Percentiles rank a stretch among this genome's conserved stretches.
These are phyloP conservation scores for Hylomyscus alleni DNA, from an alignment of 2,797 vertebrate species.

Conservation along the genomic window DNA sequence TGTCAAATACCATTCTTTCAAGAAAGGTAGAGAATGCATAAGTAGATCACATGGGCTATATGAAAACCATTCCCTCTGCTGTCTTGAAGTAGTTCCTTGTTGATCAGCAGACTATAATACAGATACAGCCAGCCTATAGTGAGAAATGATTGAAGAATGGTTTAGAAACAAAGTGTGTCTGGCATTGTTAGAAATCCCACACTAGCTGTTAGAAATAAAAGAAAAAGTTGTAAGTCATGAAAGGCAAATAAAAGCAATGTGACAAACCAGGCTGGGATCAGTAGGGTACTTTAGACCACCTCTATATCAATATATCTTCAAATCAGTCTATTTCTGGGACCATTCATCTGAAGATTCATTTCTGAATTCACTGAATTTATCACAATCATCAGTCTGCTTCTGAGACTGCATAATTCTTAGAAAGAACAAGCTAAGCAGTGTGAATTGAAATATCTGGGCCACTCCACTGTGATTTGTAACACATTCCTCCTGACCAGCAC, in stretches of 20 bases:
- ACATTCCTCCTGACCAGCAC: background rate
- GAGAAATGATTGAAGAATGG: background rate
- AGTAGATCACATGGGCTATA: too few relatives aligned
- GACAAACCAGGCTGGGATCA: constrained; percentile 8
- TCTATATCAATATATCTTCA: background rate
- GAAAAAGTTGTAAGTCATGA: background rate
- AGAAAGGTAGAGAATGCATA: background rate
- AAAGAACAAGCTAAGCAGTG: background rate
- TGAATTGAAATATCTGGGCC: background rate
- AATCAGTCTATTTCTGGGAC: background rate
- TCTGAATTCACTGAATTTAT: constrained; percentile 1
- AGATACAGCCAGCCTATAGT: background rate
- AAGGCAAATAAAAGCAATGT: background rate
- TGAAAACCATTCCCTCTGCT: background rate
- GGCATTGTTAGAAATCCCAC: background rate
- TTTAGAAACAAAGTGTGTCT: background rate
- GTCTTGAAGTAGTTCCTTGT: background rate
- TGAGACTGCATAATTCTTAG: background rate
- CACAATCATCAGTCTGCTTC: background rate
- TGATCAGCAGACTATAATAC: background rate
- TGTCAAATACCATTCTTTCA: background rate
- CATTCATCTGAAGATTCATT: background rate
- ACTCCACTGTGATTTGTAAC: background rate
- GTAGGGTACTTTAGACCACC: background rate
- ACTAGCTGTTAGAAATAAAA: background rate